phyloP scores from a whole-genome alignment of 92 coral and sea anemone species.

The Epizoanthus ramosus region DNA sequence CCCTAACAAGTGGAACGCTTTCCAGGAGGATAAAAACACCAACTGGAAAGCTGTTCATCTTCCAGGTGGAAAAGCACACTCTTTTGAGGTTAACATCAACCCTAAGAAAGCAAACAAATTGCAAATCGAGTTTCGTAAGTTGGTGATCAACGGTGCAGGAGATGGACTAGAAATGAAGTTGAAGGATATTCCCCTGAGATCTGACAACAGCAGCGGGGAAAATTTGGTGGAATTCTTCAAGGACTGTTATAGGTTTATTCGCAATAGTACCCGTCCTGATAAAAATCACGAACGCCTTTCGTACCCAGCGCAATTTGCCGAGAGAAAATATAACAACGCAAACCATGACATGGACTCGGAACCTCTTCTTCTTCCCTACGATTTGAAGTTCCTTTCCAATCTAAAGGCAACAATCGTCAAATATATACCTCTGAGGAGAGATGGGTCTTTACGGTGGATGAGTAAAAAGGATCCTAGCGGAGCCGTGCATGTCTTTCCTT shows the following conservation, averaged over 20 bases:
- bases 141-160: constrained; percentile 32
- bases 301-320: too few relatives aligned
- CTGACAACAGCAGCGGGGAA: constrained; percentile 12
- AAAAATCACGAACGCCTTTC: too few relatives aligned
- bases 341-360: neutral
- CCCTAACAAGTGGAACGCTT: constrained; percentile 38
- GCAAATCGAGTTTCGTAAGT: constrained; percentile 31
- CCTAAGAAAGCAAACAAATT: constrained; percentile 24
- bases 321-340: neutral
- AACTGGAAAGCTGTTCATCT: constrained; percentile 54
- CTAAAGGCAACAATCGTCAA: constrained; percentile 8
- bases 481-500: too few relatives aligned
- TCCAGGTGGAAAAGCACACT: constrained; percentile 43
- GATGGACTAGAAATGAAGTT: constrained; percentile 54
- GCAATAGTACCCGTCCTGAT: neutral
- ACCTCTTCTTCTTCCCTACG: constrained; percentile 28
- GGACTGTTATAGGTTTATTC: constrained; percentile 34
- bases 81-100: constrained; percentile 50
- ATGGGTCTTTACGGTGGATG: constrained; percentile 16
- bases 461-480: neutral
- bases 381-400: constrained; percentile 19
- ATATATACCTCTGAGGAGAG: constrained; percentile 16
- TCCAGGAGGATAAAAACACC: constrained; percentile 3
- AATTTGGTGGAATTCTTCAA: constrained; percentile 46
- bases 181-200: constrained; percentile 43